Percentiles rank a stretch among this genome's conserved stretches.
Evolutionary conservation across 2,113 vertebrate species (phyloP).

Genomic region (Ophthalmolycus amberensis): DNA sequence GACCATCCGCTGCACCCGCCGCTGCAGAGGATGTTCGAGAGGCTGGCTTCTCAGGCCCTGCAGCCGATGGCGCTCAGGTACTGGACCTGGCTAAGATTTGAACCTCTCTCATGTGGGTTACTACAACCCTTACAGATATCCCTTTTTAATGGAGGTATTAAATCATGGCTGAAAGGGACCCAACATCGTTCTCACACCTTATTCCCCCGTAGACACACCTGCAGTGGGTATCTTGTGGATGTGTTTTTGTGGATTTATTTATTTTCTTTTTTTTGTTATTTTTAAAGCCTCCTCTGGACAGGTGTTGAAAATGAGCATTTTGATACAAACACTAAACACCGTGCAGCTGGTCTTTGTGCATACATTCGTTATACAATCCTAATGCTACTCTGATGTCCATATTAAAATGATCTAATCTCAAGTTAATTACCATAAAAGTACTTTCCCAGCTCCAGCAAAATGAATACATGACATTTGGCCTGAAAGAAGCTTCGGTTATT

Average conservation of each 20-base stretch:
- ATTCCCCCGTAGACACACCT: too few species aligned
- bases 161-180: background rate
- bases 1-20: constrained; percentile 95
- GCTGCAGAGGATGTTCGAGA: constrained; percentile 97
- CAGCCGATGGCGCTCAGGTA: constrained; percentile 96
- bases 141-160: background rate
- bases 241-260: background rate
- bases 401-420: background rate
- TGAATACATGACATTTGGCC: background rate
- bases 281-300: too few species aligned
- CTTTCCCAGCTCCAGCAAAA: too few species aligned
- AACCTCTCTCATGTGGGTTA: background rate
- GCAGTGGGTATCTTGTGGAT: too few species aligned
- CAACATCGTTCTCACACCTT: background rate
- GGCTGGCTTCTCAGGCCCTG: constrained; percentile 95
- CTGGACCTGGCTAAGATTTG: background rate
- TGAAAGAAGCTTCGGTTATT: background rate
- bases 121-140: background rate
- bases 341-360: background rate
- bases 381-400: background rate
- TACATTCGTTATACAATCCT: background rate
- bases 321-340: background rate
- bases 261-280: background rate
- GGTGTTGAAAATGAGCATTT: too few species aligned
- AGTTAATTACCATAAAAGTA: too few species aligned